These are phyloP conservation scores for Corythucha ciliata DNA, from an alignment of 2,888 invertebrate genomes.

Conservation along the genomic window DNA sequence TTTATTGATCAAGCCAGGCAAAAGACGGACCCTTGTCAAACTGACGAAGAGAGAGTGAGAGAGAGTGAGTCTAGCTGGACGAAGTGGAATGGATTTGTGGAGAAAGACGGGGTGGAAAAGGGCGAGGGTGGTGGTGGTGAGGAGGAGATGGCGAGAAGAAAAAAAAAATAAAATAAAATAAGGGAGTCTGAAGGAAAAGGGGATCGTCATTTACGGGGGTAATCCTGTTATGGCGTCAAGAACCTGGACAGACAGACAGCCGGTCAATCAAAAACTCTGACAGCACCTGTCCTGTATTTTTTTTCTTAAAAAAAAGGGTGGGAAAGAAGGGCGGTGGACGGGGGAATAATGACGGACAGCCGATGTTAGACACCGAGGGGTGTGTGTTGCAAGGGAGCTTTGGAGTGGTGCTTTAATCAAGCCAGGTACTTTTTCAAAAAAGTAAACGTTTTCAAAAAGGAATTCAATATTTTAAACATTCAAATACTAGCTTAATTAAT, in stretches of 20 bases:
- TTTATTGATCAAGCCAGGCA: conserved; percentile 24
- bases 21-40: conserved; percentile 25
- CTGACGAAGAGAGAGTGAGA: too few species aligned
- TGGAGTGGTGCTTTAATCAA: too few species aligned
- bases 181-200: conserved; percentile 6
- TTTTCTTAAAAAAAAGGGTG: not conserved
- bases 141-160: conserved; percentile 9
- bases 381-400: too few species aligned
- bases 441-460: too few species aligned
- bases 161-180: conserved; percentile 19
- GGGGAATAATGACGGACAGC: not conserved
- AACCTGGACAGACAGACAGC: conserved; percentile 21
- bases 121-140: not conserved
- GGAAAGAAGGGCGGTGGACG: not conserved
- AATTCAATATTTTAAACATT: too few species aligned
- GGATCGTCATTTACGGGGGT: conserved; percentile 23
- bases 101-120: not conserved
- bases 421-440: too few species aligned
- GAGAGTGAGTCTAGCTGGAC: too few species aligned
- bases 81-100: too few species aligned
- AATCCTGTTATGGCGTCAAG: conserved; percentile 26
- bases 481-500: too few species aligned
- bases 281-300: not conserved
- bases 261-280: conserved; percentile 20
- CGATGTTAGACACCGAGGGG: too few species aligned